These are phyloP conservation scores for Trachelus tabidus DNA, from an alignment of 2,888 invertebrate species.

Conservation along the genomic window DNA sequence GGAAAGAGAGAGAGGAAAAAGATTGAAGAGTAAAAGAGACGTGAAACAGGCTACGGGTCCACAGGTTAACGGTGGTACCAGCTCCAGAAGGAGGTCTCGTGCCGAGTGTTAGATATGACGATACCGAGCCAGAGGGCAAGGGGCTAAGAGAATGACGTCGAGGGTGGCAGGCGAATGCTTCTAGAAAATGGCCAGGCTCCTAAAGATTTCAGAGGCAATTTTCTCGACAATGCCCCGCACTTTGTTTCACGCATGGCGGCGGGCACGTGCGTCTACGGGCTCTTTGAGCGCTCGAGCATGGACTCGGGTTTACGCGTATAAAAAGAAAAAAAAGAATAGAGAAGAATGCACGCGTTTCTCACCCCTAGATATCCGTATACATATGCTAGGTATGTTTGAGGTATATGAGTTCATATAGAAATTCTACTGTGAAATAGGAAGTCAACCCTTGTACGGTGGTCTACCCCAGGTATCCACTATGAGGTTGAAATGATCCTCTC, in stretches of 20 bases:
- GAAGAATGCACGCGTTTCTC: neutral
- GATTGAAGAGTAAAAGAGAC: neutral
- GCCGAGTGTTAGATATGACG: neutral
- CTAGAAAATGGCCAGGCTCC: conserved; percentile 26
- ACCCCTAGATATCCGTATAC: neutral
- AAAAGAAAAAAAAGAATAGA: neutral
- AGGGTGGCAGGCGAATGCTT: neutral
- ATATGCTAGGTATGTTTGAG: neutral
- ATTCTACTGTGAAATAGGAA: neutral
- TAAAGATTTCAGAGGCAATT: conserved; percentile 55
- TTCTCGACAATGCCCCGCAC: conserved; percentile 47
- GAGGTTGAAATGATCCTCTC: neutral
- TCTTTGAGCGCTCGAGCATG: conserved; percentile 11
- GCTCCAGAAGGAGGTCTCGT: neutral
- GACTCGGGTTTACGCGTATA: conserved; percentile 22
- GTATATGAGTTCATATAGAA: neutral
- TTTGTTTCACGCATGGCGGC: conserved; percentile 41
- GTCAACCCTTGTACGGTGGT: neutral
- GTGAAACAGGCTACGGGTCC: neutral
- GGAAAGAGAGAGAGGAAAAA: neutral
- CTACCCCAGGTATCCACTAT: neutral
- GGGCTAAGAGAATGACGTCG: neutral
- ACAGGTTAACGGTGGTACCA: neutral
- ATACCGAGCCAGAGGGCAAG: neutral
- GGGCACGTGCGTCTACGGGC: conserved; percentile 21